Percentiles rank a stretch among this genome's conserved stretches.
phyloP scores from a whole-genome alignment of 2,113 vertebrate genomes.

The Mola mola region DNA sequence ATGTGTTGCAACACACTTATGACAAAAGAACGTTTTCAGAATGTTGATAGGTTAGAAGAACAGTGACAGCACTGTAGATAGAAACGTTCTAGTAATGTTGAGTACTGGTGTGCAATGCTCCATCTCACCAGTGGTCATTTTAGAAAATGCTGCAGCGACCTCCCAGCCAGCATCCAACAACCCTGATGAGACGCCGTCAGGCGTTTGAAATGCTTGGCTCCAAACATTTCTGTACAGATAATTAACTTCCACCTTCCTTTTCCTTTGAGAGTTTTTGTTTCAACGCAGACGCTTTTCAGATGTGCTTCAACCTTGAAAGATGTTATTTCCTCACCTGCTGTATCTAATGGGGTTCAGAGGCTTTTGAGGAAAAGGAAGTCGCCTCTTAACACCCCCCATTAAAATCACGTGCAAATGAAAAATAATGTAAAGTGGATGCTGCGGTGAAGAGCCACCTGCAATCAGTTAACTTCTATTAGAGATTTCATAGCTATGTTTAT shows the following conservation, averaged over 20 bases:
- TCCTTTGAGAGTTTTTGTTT: constrained; percentile 33
- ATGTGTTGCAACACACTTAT: too few species aligned
- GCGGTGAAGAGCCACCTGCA: constrained; percentile 41
- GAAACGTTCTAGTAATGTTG: neutral
- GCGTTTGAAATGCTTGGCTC: constrained; percentile 36
- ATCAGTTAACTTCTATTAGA: constrained; percentile 41
- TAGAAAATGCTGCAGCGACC: constrained; percentile 18
- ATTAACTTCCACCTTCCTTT: constrained; percentile 16
- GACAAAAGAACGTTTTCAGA: too few species aligned
- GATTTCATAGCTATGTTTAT: constrained; percentile 54
- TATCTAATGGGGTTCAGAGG: constrained; percentile 40
- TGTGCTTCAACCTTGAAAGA: constrained; percentile 48
- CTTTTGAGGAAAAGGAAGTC: constrained; percentile 18
- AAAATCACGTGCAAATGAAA: constrained; percentile 48
- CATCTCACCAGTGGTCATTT: constrained; percentile 29
- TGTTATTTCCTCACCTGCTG: constrained; percentile 40
- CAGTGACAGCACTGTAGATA: constrained; percentile 1
- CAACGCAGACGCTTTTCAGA: constrained; percentile 29
- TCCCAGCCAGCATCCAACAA: constrained; percentile 23
- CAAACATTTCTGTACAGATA: constrained; percentile 20
- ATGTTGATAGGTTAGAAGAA: too few species aligned
- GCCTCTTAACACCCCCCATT: constrained; percentile 18
- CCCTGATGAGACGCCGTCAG: constrained; percentile 25
- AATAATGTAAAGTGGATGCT: constrained; percentile 52
- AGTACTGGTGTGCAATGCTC: constrained; percentile 16